Evolutionary conservation across 2,797 vertebrate species (phyloP).

Genomic region (Melanotaenia parkinsoni): DNA sequence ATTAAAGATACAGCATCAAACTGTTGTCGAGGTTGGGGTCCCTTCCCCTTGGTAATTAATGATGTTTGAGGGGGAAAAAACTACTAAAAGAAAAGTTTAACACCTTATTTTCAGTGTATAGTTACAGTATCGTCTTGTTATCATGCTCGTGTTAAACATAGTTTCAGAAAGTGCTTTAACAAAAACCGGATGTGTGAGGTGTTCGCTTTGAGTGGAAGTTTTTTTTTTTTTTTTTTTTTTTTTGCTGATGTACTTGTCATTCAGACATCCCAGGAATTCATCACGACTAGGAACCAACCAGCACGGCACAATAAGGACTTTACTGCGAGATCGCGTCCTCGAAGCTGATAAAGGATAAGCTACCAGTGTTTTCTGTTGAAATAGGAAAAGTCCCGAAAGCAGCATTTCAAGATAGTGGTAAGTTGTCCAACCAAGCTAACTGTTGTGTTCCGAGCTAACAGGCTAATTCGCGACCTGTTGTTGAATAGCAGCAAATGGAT

Average conservation of each 20-base stretch:
- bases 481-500: conserved; percentile 72
- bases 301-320: conserved; percentile 45
- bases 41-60: background rate
- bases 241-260: conserved; percentile 71
- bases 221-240: conserved; percentile 48
- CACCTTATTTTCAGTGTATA: background rate
- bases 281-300: conserved; percentile 36
- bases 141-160: too few relatives aligned
- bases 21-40: too few relatives aligned
- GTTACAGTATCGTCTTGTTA: background rate
- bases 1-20: background rate
- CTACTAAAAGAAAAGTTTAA: background rate
- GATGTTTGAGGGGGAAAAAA: too few relatives aligned
- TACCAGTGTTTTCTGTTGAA: conserved; percentile 1
- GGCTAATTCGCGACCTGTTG: conserved; percentile 61
- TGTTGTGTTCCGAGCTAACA: conserved; percentile 46
- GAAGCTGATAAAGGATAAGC: background rate
- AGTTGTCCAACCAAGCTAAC: conserved; percentile 46
- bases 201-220: conserved; percentile 5
- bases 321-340: background rate
- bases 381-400: conserved; percentile 5
- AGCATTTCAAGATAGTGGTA: conserved; percentile 38
- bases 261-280: conserved; percentile 82
- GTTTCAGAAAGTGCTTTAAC: background rate
- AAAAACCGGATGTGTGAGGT: conserved; percentile 17